phyloP scores from a whole-genome alignment of 1,140 invertebrate species.

The Caenorhabditis inopinata region DNA sequence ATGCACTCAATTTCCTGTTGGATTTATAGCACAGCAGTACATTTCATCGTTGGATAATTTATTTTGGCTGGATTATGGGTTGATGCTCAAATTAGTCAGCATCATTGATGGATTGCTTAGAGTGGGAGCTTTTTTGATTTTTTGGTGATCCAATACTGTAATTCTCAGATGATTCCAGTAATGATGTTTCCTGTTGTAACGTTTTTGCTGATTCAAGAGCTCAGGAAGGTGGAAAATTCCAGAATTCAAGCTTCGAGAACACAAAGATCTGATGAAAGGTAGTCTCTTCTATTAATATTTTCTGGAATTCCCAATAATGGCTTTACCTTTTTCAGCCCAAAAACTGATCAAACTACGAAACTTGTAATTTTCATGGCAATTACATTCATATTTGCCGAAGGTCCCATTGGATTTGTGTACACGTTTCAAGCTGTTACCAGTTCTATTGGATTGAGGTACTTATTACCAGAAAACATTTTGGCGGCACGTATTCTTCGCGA shows the following conservation, averaged over 20 bases:
- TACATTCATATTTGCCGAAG: background rate
- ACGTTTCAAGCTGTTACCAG: background rate
- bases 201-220: background rate
- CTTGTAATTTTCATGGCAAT: background rate
- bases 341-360: background rate
- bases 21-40: background rate
- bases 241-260: background rate
- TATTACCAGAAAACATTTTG: background rate
- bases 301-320: background rate
- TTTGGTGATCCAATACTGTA: too few species aligned
- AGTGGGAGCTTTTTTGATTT: background rate
- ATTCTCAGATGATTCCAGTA: background rate
- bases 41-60: background rate
- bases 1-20: background rate
- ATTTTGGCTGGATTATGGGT: background rate
- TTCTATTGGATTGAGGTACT: background rate
- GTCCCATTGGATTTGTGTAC: background rate
- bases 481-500: too few species aligned
- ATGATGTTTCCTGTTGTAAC: background rate
- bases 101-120: background rate
- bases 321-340: background rate
- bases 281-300: too few species aligned
- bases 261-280: background rate
- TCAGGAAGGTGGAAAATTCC: background rate
- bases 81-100: background rate